A percentile compares a stretch with the other conserved stretches of the same genome.
phyloP scores from a whole-genome alignment of 2,113 vertebrate species.

The Aix galericulata region DNA sequence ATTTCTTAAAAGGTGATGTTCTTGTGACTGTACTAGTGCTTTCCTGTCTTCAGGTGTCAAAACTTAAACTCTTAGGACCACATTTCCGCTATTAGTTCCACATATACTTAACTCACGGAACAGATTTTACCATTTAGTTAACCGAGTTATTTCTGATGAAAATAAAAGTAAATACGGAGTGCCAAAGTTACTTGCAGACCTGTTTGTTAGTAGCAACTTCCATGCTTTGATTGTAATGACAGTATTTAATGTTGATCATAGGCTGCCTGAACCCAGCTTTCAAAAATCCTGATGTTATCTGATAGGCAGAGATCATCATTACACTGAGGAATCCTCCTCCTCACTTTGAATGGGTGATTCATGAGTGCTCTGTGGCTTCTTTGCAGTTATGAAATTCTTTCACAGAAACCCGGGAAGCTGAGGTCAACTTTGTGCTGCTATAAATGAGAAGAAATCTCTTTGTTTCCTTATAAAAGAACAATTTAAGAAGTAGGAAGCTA shows the following conservation, averaged over 20 bases:
- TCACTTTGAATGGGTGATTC: background rate
- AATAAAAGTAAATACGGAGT: background rate
- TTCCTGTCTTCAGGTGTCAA: background rate
- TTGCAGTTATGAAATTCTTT: background rate
- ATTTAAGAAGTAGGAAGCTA: background rate
- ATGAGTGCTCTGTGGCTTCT: background rate
- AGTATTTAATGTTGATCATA: background rate
- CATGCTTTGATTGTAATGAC: background rate
- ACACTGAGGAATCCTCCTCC: background rate
- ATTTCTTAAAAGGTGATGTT: background rate
- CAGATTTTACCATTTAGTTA: background rate
- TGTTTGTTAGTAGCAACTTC: background rate
- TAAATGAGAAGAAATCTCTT: background rate
- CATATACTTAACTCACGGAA: background rate
- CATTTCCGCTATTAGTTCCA: background rate
- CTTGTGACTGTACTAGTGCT: background rate
- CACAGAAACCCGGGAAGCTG: background rate
- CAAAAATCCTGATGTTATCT: slow-evolving; percentile 16
- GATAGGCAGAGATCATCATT: background rate
- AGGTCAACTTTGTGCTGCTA: background rate
- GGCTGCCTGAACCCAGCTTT: background rate
- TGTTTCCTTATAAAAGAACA: background rate
- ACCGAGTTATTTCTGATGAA: background rate
- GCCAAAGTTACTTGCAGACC: background rate
- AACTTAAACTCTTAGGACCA: background rate